Percentiles rank a stretch among this genome's conserved stretches.
Evolutionary conservation across 2,113 vertebrate species (phyloP).

Genomic region (human): GRCh38 chr3:60830501-60831000

Average conservation of each 20-base stretch:
- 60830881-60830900: not conserved
- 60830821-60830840: not conserved
- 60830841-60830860: not conserved
- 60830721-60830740: not conserved
- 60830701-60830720: not conserved
- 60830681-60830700: slow-evolving; percentile 21
- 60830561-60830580: not conserved
- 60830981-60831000: slow-evolving; percentile 19
- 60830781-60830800: not conserved
- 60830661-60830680: not conserved
- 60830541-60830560: not conserved
- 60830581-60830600: slow-evolving; percentile 42
- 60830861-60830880: slow-evolving; percentile 17
- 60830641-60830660: not conserved
- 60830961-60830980: not conserved
- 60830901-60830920: slow-evolving; percentile 44
- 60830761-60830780: not conserved
- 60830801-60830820: not conserved
- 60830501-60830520: not conserved
- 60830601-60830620: slow-evolving; percentile 29
- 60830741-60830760: not conserved
- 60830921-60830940: not conserved
- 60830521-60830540: slow-evolving; percentile 14
- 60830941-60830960: not conserved
- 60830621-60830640: slow-evolving; percentile 11